Conservation (phyloP, 2,888 invertebrate species). For the Drosophila peninsularis region DNA sequence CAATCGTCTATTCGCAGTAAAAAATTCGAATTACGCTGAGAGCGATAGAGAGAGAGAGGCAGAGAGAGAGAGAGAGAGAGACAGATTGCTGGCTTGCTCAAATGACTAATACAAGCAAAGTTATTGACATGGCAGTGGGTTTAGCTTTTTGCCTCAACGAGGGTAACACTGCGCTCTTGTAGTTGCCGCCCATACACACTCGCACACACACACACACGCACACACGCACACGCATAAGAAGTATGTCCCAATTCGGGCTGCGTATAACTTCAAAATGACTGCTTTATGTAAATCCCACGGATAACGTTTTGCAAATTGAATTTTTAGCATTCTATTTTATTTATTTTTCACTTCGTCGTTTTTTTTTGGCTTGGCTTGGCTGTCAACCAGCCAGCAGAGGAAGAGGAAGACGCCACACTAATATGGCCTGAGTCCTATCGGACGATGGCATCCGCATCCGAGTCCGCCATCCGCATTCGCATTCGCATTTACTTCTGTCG, state of each 20-base stretch:
- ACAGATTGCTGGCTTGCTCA: constrained; percentile 57
- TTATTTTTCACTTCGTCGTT: constrained; percentile 72
- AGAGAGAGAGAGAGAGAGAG: constrained; percentile 10
- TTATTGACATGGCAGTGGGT: constrained; percentile 77
- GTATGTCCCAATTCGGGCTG: constrained; percentile 66
- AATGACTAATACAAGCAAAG: constrained; percentile 81
- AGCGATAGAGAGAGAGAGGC: constrained; percentile 24
- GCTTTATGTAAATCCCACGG: constrained; percentile 83
- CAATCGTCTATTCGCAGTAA: constrained; percentile 79
- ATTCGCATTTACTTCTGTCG: constrained; percentile 50
- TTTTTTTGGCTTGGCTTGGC: constrained; percentile 21
- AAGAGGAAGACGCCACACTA: constrained; percentile 21
- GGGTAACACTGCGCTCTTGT: constrained; percentile 58
- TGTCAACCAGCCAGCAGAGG: constrained; percentile 9
- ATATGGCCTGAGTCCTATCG: constrained; percentile 39
- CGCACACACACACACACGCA: constrained; percentile 21
- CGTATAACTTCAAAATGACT: constrained; percentile 83
- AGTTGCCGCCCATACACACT: constrained; percentile 22
- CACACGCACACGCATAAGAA: constrained; percentile 36
- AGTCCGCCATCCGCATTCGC: constrained; percentile 16
- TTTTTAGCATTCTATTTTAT: constrained; percentile 82
- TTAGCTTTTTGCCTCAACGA: constrained; percentile 64
- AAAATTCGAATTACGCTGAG: constrained; percentile 78
- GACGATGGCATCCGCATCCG: constrained; percentile 33
- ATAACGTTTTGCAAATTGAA: constrained; percentile 83